These are phyloP conservation scores for Drosophila nannoptera DNA, from an alignment of 1,140 invertebrate species.

Conservation along the genomic window DNA sequence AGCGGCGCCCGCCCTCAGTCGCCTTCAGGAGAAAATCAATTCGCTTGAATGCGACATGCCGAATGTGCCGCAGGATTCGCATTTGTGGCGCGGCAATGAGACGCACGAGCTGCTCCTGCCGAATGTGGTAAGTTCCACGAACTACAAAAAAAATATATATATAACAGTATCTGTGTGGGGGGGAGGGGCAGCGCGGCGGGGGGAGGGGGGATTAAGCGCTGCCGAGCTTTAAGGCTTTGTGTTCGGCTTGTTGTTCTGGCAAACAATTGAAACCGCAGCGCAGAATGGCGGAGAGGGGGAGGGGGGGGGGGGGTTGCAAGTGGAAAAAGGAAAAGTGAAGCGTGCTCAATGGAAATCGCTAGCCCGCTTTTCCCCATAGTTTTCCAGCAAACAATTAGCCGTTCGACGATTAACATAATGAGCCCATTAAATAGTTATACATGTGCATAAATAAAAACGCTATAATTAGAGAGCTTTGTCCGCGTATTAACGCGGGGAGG, in stretches of 20 bases:
- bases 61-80: constrained; percentile 82
- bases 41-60: constrained; percentile 83
- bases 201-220: neutral
- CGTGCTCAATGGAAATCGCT: too few species aligned
- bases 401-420: neutral
- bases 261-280: constrained; percentile 56
- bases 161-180: too few species aligned
- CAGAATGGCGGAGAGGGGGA: too few species aligned
- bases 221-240: constrained; percentile 24
- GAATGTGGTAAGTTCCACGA: constrained; percentile 81
- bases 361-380: too few species aligned
- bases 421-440: constrained; percentile 1
- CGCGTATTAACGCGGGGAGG: too few species aligned
- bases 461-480: neutral
- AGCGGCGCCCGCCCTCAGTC: constrained; percentile 72
- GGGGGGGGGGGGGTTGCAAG: too few species aligned
- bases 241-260: neutral
- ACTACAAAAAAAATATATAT: neutral
- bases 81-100: constrained; percentile 84
- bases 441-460: neutral
- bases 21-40: constrained; percentile 82
- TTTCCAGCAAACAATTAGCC: neutral
- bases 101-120: constrained; percentile 84
- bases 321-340: too few species aligned
- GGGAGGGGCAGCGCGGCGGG: neutral